Evolutionary conservation across 2,113 vertebrate species (phyloP), one percentile per base, ranked within the genome.

Genomic region (Microcebus jonahi): DNA sequence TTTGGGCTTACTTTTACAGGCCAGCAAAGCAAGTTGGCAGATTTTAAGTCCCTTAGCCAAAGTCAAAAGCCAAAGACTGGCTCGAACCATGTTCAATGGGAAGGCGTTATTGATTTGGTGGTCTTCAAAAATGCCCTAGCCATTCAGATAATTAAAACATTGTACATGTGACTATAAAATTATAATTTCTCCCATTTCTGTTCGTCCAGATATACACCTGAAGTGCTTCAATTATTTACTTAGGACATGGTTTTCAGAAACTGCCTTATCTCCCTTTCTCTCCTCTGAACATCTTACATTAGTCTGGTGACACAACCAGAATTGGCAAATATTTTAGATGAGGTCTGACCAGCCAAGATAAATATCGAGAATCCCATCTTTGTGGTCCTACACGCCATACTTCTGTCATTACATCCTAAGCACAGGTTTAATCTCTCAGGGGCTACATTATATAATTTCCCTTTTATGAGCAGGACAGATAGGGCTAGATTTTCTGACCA

Each of bases 201-300:
- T 53, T 81, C 29, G 42, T 27, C 11, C 31, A 61, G 25, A 76
- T n/a, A 88, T 73, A 27, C 0, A 67, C 21, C 25, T 27, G n/a
- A 79, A 57, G 27, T 63, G 29, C 48, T 84, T 77, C 31, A 75
- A 0, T 87, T 73, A 73, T 94, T 96, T 55, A 5, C 9, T 93
- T 70, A 80, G 45, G n/a, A 70, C 18, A 21, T 55, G 10, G 10
- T 88, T 97, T 96, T 80, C 59, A 95, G 53, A 96, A 93, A 53
- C 1, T 9, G 12, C 20, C 36, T 80, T 55, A n/a, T 71, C 23
- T 12, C 73, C 10, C 1, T 89, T 12, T 48, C 36, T 5, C 5
- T 80, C 29, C 13, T 85, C 31, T 57, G 59, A 93, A 55, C 86
- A 88, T 63, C 31, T 93, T 83, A 14, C 29, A 76, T 50, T 91